Evolutionary conservation across 2,888 invertebrate species (phyloP).

Genomic region (Pyrrhosoma nymphula): DNA sequence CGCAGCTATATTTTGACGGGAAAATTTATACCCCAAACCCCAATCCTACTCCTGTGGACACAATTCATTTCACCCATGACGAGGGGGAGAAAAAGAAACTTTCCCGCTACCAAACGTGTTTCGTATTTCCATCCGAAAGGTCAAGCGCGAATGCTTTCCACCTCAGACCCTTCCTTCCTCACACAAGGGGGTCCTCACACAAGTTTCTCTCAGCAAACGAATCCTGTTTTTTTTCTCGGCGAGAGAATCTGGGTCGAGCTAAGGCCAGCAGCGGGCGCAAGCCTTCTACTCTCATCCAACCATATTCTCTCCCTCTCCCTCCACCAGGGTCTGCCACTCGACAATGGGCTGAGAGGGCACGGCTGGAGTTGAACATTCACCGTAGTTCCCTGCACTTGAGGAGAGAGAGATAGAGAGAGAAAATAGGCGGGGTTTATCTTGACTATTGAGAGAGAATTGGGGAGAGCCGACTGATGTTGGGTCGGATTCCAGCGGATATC

Average conservation of each 20-base stretch:
- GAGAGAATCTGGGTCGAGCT: background rate
- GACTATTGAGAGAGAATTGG: background rate
- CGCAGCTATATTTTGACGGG: background rate
- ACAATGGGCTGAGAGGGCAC: background rate
- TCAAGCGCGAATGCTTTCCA: background rate
- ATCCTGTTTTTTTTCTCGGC: background rate
- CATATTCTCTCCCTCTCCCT: background rate
- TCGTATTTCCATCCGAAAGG: slow-evolving; percentile 14
- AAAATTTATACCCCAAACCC: background rate
- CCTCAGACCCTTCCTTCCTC: background rate
- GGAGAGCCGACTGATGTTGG: background rate
- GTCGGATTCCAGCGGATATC: background rate
- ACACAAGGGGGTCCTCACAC: background rate
- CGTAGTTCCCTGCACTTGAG: background rate
- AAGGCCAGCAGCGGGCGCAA: background rate
- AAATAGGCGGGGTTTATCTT: background rate
- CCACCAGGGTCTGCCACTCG: background rate
- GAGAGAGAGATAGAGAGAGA: background rate
- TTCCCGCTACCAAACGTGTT: background rate
- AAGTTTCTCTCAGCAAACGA: background rate
- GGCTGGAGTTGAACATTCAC: background rate
- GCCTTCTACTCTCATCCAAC: background rate
- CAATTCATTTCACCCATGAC: background rate
- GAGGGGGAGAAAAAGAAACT: background rate
- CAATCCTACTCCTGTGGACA: background rate